These are phyloP conservation scores for Himalopsyche japonica DNA, from an alignment of 2,888 invertebrate genomes.

Conservation along the genomic window DNA sequence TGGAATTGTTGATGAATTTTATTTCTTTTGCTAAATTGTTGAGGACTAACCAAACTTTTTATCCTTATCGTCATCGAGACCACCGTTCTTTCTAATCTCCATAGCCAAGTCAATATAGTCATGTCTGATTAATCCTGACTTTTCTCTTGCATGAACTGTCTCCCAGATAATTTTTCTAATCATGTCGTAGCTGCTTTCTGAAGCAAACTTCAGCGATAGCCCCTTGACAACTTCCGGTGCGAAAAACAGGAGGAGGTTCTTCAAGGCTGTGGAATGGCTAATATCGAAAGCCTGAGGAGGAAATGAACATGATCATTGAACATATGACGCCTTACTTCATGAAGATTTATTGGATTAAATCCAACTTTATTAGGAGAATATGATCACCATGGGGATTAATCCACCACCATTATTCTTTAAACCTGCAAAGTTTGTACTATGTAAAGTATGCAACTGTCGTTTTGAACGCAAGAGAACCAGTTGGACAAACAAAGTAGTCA, in stretches of 20 bases:
- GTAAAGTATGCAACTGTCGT: too few relatives aligned
- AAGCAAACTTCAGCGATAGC: constrained; percentile 4
- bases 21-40: too few relatives aligned
- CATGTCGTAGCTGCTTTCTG: constrained; percentile 33
- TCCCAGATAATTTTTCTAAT: constrained; percentile 39
- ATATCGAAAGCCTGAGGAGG: not conserved
- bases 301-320: not conserved
- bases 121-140: constrained; percentile 40
- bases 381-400: too few relatives aligned
- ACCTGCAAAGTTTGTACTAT: too few relatives aligned
- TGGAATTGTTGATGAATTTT: too few relatives aligned
- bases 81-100: constrained; percentile 40
- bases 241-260: constrained; percentile 16
- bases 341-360: too few relatives aligned
- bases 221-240: constrained; percentile 13
- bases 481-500: too few relatives aligned
- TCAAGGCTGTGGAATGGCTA: not conserved
- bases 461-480: too few relatives aligned
- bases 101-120: constrained; percentile 43
- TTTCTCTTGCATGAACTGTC: constrained; percentile 38
- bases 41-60: constrained; percentile 10
- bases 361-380: too few relatives aligned
- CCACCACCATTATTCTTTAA: too few relatives aligned
- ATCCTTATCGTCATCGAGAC: constrained; percentile 17
- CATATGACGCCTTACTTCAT: too few relatives aligned